Evolutionary conservation across 2,888 invertebrate species (phyloP), one percentile per base, ranked within the genome.

Genomic region (Chrysodeixis includens): DNA sequence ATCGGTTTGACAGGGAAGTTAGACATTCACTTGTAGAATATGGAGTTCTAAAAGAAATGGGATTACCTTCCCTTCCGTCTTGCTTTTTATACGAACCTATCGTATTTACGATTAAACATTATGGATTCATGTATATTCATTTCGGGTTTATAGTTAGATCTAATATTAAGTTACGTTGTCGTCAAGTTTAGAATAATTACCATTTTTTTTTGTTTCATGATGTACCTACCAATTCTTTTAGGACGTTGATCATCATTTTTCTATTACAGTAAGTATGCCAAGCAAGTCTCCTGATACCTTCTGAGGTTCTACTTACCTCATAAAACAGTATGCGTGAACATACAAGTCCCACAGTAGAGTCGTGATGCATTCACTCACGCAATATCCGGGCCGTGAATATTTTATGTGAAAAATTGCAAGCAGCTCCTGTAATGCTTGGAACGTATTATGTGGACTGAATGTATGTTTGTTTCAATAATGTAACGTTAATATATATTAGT

Each of bases 361-460:
- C 32, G 56, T 66, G 70, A 82, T 72, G 70, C 81, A 86, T 87
- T 87, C 85, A 67, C 76, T 72, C 85, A 85, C 82, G 88, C 85
- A 86, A 87, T 82, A 78, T 81, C 82, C 84, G 80, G 74, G 51
- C 72, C 75, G 78, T 90, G 87, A 90, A 91, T 90, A 88, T 90
- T 90, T 88, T 84, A 89, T 88, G 84, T 90, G 87, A 90, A 88
- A 89, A 90, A 90, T 89, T 86, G 87, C 88, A 79, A 83, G 82
- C 84, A 78, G 66, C 68, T 62, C 53, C 63, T 64, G 66, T 68
- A 66, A 71, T 69, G 71, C 63, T 54, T 62, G 56, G 51, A 57
- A 70, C 65, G 70, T 67, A 75, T 69, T 56, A 54, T 64, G 62
- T 59, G 61, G 35, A 68, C 78, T 62, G 26, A 62, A 56, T 52